phyloP scores from a whole-genome alignment of 2,888 invertebrate species.

The Onchidella celtica region DNA sequence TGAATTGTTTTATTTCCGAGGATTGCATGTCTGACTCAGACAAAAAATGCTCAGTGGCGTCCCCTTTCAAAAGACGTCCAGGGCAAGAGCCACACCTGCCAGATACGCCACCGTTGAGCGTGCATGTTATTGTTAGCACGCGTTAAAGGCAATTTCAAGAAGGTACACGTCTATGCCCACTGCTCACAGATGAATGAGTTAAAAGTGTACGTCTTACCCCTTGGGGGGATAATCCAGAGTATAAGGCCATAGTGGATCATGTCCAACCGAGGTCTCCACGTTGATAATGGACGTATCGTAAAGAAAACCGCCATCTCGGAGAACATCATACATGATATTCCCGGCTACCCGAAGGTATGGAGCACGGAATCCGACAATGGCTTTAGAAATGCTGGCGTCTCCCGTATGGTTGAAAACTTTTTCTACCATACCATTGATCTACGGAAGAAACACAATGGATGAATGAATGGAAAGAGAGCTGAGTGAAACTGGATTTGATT shows the following conservation, averaged over 20 bases:
- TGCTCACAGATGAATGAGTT: no score
- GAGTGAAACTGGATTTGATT: no score
- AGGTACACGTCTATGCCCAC: no score
- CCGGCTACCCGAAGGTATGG: slow-evolving; percentile 92
- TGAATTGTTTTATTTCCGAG: no score
- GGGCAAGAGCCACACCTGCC: no score
- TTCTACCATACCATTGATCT: slow-evolving; percentile 6
- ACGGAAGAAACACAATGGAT: not conserved
- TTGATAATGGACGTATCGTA: slow-evolving; percentile 96
- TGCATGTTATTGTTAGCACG: no score
- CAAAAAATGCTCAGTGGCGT: no score
- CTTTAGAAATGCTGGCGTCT: slow-evolving; percentile 84
- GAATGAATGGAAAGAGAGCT: no score
- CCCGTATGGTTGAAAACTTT: not conserved
- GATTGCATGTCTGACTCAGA: no score
- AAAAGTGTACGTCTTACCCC: slow-evolving; percentile 2
- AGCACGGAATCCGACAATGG: slow-evolving; percentile 93
- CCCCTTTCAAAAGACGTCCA: no score
- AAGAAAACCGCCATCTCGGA: slow-evolving; percentile 95
- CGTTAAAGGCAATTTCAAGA: no score
- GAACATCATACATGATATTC: slow-evolving; percentile 94
- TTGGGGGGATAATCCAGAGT: slow-evolving; percentile 86
- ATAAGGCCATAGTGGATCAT: slow-evolving; percentile 96
- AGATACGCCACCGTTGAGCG: no score
- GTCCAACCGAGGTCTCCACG: slow-evolving; percentile 90